Percentiles rank a stretch among this genome's conserved stretches.
Evolutionary conservation across 2,888 invertebrate genomes (phyloP).

Genomic region (Criorhina ranunculi): DNA sequence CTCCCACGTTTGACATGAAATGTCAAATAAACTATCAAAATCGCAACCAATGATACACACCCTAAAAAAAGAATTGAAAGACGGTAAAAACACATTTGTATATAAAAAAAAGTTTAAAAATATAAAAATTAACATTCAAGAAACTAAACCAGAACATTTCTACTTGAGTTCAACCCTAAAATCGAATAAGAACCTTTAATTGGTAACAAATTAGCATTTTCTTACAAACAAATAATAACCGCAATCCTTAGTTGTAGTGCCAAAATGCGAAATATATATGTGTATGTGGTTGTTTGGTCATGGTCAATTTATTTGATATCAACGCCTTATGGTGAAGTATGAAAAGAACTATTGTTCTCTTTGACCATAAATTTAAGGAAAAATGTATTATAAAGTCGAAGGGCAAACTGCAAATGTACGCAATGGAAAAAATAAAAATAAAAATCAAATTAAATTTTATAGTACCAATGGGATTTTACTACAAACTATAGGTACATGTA

Average conservation of each 20-base stretch:
- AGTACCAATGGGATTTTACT: slow-evolving; percentile 4
- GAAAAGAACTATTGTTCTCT: slow-evolving; percentile 17
- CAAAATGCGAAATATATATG: neutral
- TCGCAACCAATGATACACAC: neutral
- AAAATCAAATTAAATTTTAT: slow-evolving; percentile 13
- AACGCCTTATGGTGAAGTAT: slow-evolving; percentile 9
- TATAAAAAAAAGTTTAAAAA: too few species aligned
- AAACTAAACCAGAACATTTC: too few species aligned
- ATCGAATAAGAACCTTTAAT: too few species aligned
- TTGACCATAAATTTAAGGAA: neutral
- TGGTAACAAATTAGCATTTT: neutral
- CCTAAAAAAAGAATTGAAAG: too few species aligned
- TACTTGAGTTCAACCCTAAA: too few species aligned
- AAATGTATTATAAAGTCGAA: slow-evolving; percentile 1
- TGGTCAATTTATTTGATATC: neutral
- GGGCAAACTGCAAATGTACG: neutral
- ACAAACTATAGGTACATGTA: too few species aligned
- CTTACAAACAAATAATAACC: neutral
- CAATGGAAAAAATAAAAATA: too few species aligned
- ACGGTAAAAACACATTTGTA: too few species aligned
- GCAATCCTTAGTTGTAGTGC: neutral
- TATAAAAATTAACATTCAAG: too few species aligned
- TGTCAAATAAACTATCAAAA: neutral
- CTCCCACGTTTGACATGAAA: slow-evolving; percentile 3
- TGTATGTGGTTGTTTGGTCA: slow-evolving; percentile 19